These are phyloP conservation scores for Dolichoris vasculosae DNA, from an alignment of 1,140 invertebrate genomes.

Conservation along the genomic window DNA sequence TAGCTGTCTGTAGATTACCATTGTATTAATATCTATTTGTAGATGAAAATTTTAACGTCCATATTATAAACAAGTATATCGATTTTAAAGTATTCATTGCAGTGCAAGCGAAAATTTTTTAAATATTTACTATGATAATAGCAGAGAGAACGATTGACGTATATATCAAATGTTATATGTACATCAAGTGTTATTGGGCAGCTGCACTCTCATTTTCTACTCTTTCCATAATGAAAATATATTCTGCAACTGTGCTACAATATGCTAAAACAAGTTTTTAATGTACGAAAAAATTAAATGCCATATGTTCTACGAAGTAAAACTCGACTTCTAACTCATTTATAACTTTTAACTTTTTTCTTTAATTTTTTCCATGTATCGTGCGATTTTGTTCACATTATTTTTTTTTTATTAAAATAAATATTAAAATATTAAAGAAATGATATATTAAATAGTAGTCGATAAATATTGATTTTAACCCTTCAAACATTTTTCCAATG, in stretches of 20 bases:
- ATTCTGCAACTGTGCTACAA: slow-evolving; percentile 9
- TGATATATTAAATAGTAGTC: slow-evolving; percentile 22
- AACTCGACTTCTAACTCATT: slow-evolving; percentile 32
- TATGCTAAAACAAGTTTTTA: slow-evolving; percentile 38
- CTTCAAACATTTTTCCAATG: background rate
- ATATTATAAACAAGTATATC: background rate
- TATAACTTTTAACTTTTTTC: slow-evolving; percentile 34
- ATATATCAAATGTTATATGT: background rate
- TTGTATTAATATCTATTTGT: background rate
- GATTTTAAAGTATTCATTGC: background rate
- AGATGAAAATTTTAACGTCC: background rate
- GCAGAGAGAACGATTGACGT: background rate
- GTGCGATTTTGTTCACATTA: slow-evolving; percentile 42
- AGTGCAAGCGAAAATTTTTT: background rate
- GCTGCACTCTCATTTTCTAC: slow-evolving; percentile 38
- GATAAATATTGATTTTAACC: background rate
- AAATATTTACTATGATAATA: background rate
- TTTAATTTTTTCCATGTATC: slow-evolving; percentile 33
- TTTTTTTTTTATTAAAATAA: slow-evolving; percentile 49
- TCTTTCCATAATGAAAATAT: slow-evolving; percentile 31
- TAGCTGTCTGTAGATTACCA: slow-evolving; percentile 2
- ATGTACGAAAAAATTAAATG: slow-evolving; percentile 34
- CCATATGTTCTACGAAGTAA: slow-evolving; percentile 33
- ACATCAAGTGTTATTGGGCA: background rate
- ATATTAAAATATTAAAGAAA: slow-evolving; percentile 42